Base-by-base conservation (phyloP, 2,797 vertebrate species). In the Eulemur albifrons region DNA sequence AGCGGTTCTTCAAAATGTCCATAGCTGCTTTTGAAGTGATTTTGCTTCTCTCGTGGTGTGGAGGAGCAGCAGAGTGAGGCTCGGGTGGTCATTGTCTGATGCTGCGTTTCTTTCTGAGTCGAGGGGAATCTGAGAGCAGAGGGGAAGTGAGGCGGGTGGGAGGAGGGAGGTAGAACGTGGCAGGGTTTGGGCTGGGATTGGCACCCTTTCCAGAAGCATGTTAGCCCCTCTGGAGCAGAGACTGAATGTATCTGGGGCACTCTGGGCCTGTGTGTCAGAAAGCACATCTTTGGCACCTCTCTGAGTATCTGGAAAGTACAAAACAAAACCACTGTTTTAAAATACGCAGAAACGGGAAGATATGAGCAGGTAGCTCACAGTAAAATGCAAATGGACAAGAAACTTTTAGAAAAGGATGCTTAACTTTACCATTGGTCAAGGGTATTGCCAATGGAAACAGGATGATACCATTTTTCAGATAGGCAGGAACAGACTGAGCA, bases 401-500 rank as follows among this genome's bases (percentile, higher is more conserved):
- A 32, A 40, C 27, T 35, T 38, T 30, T 7, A 1, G 23, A 25
- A 48, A 38, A 83, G 50, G 35, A 13, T 30, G 70, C 32, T 65
- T 27, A 17, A 5, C 12, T 45, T 52, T 35, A 6, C 5, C 52
- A 1, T 3, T 45, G 9, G 54, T 20, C 5, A 10, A 21, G 52
- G 70, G 1, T 40, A 48, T n/a, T 23, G 32, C 79, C 67, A 13
- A 23, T 20, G 52, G 54, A 50, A 79, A 2, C n/a, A 7, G 35
- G 38, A 15, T 1, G 86, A 32, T 27, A 0, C 15, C 2, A 0
- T 59, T 54, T 59, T 79, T 52, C 25, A 3, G 45, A 45, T 2
- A 67, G 2, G 4, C 2, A 1, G 4, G 8, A 5, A 4, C 25
- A 65, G 73, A 38, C 30, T 1, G 50, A 7, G 27, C 13, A 1